These are phyloP conservation scores for Sebastes reedi DNA, from an alignment of 2,797 vertebrate species.

Conservation along the genomic window DNA sequence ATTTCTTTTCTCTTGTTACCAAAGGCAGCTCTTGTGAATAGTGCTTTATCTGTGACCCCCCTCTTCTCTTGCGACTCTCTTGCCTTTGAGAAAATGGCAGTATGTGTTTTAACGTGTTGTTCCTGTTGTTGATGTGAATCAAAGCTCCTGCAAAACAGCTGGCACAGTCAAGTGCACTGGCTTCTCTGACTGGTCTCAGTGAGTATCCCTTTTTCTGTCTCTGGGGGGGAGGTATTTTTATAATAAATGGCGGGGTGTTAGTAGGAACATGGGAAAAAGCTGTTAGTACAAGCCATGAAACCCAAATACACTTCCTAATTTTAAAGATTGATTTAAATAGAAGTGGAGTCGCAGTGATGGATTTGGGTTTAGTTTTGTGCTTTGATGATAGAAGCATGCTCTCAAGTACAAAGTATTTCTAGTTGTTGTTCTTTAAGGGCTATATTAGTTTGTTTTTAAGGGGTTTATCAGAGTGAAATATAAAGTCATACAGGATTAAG, in stretches of 20 bases:
- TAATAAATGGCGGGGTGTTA: constrained; percentile 5
- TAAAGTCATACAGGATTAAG: constrained; percentile 12
- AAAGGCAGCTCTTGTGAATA: constrained; percentile 93
- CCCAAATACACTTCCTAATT: constrained; percentile 15
- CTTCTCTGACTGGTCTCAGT: constrained; percentile 99
- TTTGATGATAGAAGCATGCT: constrained; percentile 67
- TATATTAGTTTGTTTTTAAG: background rate
- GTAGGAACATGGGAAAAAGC: constrained; percentile 24
- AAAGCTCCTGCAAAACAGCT: constrained; percentile 99
- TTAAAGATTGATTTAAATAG: constrained; percentile 1
- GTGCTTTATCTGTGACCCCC: constrained; percentile 93
- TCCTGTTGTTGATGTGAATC: constrained; percentile 99
- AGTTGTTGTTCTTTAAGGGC: background rate
- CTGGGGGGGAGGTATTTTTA: constrained; percentile 67
- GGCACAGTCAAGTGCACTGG: constrained; percentile 99
- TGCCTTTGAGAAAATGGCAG: constrained; percentile 99
- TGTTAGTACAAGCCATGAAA: background rate
- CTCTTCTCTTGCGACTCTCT: constrained; percentile 92
- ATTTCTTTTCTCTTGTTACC: constrained; percentile 84
- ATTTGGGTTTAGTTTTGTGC: constrained; percentile 36
- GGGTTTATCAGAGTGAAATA: background rate
- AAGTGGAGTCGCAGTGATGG: constrained; percentile 17
- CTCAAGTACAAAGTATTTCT: constrained; percentile 8
- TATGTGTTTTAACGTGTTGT: constrained; percentile 99
- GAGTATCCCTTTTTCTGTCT: constrained; percentile 88